Conservation (phyloP, 2,113 vertebrate genomes). For the Rhombomys opimus region DNA sequence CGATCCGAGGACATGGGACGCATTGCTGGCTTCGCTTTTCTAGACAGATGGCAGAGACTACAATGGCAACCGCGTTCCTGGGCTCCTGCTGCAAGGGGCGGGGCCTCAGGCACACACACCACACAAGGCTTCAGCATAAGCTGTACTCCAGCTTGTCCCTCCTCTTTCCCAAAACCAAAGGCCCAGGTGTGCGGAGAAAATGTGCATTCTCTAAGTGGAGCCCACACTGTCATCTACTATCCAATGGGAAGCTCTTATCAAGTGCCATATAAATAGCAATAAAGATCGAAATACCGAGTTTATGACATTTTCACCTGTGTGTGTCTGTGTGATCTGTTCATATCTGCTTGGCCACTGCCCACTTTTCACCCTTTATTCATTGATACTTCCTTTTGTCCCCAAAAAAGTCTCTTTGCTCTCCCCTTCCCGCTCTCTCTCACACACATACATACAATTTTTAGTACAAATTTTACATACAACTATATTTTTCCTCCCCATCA, state of each 20-base stretch:
- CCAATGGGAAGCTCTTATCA: background rate
- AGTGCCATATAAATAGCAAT: background rate
- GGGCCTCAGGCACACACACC: background rate
- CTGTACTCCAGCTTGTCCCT: background rate
- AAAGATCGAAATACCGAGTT: background rate
- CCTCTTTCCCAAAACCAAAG: constrained; percentile 10
- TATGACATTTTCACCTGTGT: background rate
- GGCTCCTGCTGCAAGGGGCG: background rate
- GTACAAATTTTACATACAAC: background rate
- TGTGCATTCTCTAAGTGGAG: no score
- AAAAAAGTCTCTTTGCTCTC: background rate
- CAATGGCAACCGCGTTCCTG: background rate
- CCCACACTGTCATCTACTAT: background rate
- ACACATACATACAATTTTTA: background rate
- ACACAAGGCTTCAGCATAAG: background rate
- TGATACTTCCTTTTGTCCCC: background rate
- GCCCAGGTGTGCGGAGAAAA: no score
- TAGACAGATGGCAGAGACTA: background rate
- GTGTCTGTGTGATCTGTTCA: background rate
- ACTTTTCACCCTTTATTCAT: no score
- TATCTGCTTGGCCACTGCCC: background rate
- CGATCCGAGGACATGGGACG: background rate
- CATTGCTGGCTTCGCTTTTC: background rate
- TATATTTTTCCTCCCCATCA: background rate
- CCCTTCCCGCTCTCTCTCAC: no score